Evolutionary conservation across 2,113 vertebrate genomes (phyloP), one percentile per base, ranked within the genome.

Genomic region (Melierax canorus): DNA sequence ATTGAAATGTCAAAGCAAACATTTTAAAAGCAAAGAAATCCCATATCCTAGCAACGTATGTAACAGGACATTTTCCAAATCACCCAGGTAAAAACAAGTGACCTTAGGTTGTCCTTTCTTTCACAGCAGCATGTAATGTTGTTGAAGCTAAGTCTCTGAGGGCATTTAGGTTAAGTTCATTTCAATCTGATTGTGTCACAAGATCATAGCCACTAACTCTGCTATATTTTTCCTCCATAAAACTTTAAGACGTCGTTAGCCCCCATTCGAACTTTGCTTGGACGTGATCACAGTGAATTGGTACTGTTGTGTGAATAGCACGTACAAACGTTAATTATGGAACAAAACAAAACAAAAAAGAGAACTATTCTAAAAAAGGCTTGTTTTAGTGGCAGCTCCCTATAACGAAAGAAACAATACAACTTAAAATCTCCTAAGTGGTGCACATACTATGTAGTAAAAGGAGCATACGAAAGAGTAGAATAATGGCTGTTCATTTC

Each of bases 221-320:
- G n/a, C 56, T 39, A 24, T 80, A 92, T 78, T 91, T 94, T 91
- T 76, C 32, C 20, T 82, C 69, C 12, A 71, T 93, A 87, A 91
- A 96, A 72, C 29, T 92, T 91, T 87, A 97, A 96, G 82, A 76
- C 26, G 46, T 88, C 63, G 1, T 97, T 96, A 96, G 69, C 74
- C 74, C 66, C 27, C 18, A 41, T 67, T 91, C 21, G 39, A 95
- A 85, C 84, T 94, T 92, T 60, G 22, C 74, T 91, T 90, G 56
- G 53, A 93, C 39, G 51, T 92, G 55, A 77, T 82, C 5, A 15
- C 53, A 90, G 68, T 80, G 71, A 91, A 34, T 74, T 60, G 55
- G n/a, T 50, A 46, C 68, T 86, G 39, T 21, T 68, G 41, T 84
- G 74, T 79, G 58, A 88, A 66, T 27, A 82, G 10, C 29, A 51